Percentiles rank a stretch among this genome's conserved stretches.
These are phyloP conservation scores for Onychostoma macrolepis DNA, from an alignment of 2,113 vertebrate genomes.

Conservation along the genomic window DNA sequence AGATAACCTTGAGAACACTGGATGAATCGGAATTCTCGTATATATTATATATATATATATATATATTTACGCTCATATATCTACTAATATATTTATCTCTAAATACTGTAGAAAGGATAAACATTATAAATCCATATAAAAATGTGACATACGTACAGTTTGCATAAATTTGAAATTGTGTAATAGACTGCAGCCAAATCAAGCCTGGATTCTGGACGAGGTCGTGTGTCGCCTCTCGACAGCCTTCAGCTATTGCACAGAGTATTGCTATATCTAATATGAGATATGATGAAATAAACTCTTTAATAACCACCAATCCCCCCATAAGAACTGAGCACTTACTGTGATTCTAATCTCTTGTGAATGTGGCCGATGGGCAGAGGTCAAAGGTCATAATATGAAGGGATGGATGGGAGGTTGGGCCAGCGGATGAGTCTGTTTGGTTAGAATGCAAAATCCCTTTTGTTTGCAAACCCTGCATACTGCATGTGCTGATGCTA, in stretches of 20 bases:
- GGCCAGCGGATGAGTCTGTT: conserved; percentile 18
- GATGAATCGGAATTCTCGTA: background rate
- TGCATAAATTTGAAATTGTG: conserved; percentile 56
- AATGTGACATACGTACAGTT: conserved; percentile 51
- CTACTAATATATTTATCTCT: conserved; percentile 30
- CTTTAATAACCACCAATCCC: background rate
- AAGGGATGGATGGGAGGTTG: background rate
- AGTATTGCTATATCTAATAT: conserved; percentile 57
- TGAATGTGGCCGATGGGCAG: conserved; percentile 25
- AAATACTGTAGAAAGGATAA: conserved; percentile 58
- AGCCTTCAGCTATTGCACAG: conserved; percentile 44
- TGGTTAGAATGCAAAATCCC: conserved; percentile 51
- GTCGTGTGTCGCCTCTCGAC: background rate
- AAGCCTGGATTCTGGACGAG: background rate
- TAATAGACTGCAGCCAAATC: conserved; percentile 52
- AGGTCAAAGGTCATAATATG: conserved; percentile 28
- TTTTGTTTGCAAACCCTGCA: conserved; percentile 28
- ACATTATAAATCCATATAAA: conserved; percentile 62
- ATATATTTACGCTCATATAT: background rate
- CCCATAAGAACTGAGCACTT: conserved; percentile 11
- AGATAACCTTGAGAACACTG: background rate
- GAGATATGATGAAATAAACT: conserved; percentile 18
- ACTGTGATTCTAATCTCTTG: conserved; percentile 28
- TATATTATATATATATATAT: background rate
- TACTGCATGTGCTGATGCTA: conserved; percentile 6